Evolutionary conservation across 2,797 vertebrate species (phyloP).

Genomic region (Cynodonichthys magdalenae): DNA sequence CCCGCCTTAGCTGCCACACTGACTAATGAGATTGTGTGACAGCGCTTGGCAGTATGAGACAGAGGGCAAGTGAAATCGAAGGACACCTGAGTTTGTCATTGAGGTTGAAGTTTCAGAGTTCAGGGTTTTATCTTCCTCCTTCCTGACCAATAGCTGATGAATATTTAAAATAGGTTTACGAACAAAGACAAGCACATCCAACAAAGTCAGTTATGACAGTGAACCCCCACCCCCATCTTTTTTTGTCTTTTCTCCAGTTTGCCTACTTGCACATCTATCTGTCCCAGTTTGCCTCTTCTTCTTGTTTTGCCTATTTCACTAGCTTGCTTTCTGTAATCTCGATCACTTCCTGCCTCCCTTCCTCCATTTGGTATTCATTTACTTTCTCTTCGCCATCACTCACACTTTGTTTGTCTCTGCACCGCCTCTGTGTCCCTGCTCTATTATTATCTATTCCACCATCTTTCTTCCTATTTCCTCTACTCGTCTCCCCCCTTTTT

Average conservation of each 20-base stretch:
- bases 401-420: conserved; percentile 60
- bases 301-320: conserved; percentile 34
- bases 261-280: conserved; percentile 22
- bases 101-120: conserved; percentile 60
- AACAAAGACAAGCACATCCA: conserved; percentile 19
- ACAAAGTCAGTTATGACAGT: conserved; percentile 38
- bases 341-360: conserved; percentile 35
- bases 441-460: conserved; percentile 48
- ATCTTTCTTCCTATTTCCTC: conserved; percentile 50
- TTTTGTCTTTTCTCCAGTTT: conserved; percentile 28
- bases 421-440: conserved; percentile 30
- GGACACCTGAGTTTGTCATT: conserved; percentile 72
- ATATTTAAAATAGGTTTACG: conserved; percentile 31
- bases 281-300: conserved; percentile 25
- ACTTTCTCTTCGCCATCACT: conserved; percentile 54
- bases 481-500: conserved; percentile 34
- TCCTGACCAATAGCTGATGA: conserved; percentile 54
- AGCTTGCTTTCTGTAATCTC: conserved; percentile 29
- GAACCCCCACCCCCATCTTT: conserved; percentile 32
- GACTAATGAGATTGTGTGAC: conserved; percentile 73
- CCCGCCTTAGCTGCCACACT: conserved; percentile 46
- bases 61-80: conserved; percentile 65
- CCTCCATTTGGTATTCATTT: conserved; percentile 42
- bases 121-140: conserved; percentile 41
- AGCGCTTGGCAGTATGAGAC: conserved; percentile 61